Conservation (phyloP, 2,797 vertebrate species). For the Antrozous pallidus region DNA sequence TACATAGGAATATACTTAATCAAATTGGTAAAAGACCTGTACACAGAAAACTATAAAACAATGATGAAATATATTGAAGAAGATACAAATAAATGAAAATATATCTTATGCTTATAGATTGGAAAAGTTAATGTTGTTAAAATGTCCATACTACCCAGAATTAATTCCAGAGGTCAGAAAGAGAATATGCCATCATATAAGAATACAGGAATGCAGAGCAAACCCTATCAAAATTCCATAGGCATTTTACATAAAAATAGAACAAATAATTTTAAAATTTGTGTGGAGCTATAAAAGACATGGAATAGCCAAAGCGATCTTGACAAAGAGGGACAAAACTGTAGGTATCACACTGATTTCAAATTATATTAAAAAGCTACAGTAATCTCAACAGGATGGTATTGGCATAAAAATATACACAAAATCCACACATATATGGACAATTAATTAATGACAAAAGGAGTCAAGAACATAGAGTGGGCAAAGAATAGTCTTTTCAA, state of each 20-base stretch:
- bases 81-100: not conserved
- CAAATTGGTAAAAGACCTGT: not conserved
- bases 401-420: not conserved
- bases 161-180: no score
- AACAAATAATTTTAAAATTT: not conserved
- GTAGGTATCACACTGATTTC: not conserved
- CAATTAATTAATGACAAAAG: not conserved
- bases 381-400: not conserved
- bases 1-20: not conserved
- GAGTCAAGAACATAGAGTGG: not conserved
- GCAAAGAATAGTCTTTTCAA: not conserved
- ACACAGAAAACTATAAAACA: not conserved
- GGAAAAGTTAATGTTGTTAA: not conserved
- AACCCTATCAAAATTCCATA: not conserved
- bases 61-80: not conserved
- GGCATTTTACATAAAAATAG: not conserved
- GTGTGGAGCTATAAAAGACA: not conserved
- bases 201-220: not conserved
- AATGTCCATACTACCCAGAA: not conserved
- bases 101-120: not conserved
- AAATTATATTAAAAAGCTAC: not conserved
- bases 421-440: not conserved
- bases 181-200: no score
- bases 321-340: not conserved
- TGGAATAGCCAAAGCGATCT: not conserved